Conservation (phyloP, 1,140 invertebrate genomes). For the Dendroctonus ponderosae region DNA sequence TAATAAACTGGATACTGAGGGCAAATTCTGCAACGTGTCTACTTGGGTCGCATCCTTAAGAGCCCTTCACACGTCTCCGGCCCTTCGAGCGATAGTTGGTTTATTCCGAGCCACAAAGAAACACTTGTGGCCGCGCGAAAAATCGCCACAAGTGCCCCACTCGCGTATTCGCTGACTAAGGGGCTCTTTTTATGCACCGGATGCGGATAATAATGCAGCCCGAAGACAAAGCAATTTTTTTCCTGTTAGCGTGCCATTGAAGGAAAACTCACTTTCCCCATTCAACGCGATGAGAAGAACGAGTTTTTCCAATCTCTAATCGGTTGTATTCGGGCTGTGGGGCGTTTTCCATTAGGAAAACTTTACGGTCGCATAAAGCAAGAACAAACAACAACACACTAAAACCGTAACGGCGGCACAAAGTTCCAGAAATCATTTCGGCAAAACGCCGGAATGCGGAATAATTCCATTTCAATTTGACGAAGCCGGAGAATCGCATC, state of each 20-base stretch:
- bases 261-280: too few species aligned
- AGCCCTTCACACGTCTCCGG: conserved; percentile 19
- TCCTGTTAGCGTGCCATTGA: too few species aligned
- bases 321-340: too few species aligned
- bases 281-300: too few species aligned
- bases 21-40: conserved; percentile 27
- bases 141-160: conserved; percentile 26
- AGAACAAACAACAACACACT: too few species aligned
- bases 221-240: too few species aligned
- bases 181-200: conserved; percentile 7
- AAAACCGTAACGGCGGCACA: too few species aligned
- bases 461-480: conserved; percentile 2
- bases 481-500: not conserved
- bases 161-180: conserved; percentile 20
- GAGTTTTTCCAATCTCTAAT: too few species aligned
- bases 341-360: too few species aligned
- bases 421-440: too few species aligned
- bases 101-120: conserved; percentile 31
- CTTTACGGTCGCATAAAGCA: too few species aligned
- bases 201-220: conserved; percentile 3
- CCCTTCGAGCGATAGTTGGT: conserved; percentile 16
- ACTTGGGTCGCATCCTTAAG: conserved; percentile 6
- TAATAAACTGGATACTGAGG: not conserved
- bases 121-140: conserved; percentile 30
- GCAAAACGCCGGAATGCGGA: too few species aligned